These are phyloP conservation scores for Bergia puertoricense DNA, from an alignment of 92 coral and sea anemone species.

Conservation along the genomic window DNA sequence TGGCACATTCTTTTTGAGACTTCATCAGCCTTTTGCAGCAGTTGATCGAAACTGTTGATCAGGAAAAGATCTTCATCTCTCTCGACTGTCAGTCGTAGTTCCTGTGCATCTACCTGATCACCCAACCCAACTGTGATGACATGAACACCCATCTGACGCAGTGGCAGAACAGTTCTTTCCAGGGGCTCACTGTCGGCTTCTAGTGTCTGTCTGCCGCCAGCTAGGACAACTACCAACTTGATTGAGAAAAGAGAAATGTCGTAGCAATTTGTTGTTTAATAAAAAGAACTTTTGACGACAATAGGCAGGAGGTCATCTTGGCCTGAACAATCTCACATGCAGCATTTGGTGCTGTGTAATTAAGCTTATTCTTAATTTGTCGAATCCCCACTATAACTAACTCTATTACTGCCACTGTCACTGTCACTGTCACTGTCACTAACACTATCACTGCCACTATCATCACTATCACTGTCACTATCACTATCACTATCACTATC, in stretches of 20 bases:
- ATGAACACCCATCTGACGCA: slow-evolving; percentile 18
- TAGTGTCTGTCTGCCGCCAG: slow-evolving; percentile 30
- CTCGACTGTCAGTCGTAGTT: slow-evolving; percentile 30
- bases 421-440: too few species aligned
- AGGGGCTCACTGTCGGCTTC: slow-evolving; percentile 25
- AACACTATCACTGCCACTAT: too few species aligned
- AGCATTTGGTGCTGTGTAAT: too few species aligned
- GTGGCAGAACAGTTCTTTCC: slow-evolving; percentile 9
- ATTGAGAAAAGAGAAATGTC: not conserved
- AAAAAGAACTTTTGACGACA: too few species aligned
- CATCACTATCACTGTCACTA: too few species aligned
- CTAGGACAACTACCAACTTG: slow-evolving; percentile 27
- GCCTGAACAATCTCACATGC: too few species aligned
- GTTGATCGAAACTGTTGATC: not conserved
- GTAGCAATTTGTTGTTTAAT: not conserved
- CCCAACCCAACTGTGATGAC: slow-evolving; percentile 32
- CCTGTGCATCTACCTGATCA: slow-evolving; percentile 6
- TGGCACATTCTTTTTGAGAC: slow-evolving; percentile 26
- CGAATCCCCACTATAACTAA: too few species aligned
- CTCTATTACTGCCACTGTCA: too few species aligned
- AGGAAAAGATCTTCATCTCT: slow-evolving; percentile 38
- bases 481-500: too few species aligned
- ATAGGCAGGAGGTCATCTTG: too few species aligned
- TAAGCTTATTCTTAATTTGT: too few species aligned
- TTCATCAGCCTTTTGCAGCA: slow-evolving; percentile 6